phyloP scores from a whole-genome alignment of 1,140 invertebrate species.

The Plectrocnemia conspersa region DNA sequence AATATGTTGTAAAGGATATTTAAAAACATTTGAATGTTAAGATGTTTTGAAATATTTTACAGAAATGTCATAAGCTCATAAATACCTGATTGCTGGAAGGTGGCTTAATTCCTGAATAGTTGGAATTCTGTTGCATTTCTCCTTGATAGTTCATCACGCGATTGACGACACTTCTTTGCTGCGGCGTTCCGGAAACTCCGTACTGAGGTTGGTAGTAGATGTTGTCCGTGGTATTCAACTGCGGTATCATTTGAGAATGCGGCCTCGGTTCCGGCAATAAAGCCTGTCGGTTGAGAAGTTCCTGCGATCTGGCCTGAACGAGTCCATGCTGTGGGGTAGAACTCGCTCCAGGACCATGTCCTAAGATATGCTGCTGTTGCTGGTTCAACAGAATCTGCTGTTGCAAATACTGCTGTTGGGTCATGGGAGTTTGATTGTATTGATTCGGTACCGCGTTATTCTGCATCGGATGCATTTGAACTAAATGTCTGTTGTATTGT shows the following conservation, averaged over 20 bases:
- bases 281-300: slow-evolving; percentile 50
- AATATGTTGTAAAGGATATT: no score
- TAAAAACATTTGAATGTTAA: no score
- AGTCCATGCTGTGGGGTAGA: slow-evolving; percentile 33
- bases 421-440: slow-evolving; percentile 41
- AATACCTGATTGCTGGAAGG: slow-evolving; percentile 13
- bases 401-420: slow-evolving; percentile 39
- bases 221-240: slow-evolving; percentile 27
- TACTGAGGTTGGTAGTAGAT: slow-evolving; percentile 34
- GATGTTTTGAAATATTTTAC: no score
- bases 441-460: slow-evolving; percentile 44
- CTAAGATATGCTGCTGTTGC: slow-evolving; percentile 37
- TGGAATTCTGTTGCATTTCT: slow-evolving; percentile 18
- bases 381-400: slow-evolving; percentile 48
- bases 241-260: slow-evolving; percentile 28
- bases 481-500: slow-evolving; percentile 38
- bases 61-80: no score
- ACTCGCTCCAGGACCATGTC: slow-evolving; percentile 30
- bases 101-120: slow-evolving; percentile 9
- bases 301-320: slow-evolving; percentile 52
- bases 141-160: slow-evolving; percentile 16
- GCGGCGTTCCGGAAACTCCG: slow-evolving; percentile 14
- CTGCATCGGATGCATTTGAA: slow-evolving; percentile 54
- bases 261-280: slow-evolving; percentile 26
- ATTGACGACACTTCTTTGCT: slow-evolving; percentile 8